Conservation (phyloP, 2,113 vertebrate species). For the Prochilodus magdalenae region DNA sequence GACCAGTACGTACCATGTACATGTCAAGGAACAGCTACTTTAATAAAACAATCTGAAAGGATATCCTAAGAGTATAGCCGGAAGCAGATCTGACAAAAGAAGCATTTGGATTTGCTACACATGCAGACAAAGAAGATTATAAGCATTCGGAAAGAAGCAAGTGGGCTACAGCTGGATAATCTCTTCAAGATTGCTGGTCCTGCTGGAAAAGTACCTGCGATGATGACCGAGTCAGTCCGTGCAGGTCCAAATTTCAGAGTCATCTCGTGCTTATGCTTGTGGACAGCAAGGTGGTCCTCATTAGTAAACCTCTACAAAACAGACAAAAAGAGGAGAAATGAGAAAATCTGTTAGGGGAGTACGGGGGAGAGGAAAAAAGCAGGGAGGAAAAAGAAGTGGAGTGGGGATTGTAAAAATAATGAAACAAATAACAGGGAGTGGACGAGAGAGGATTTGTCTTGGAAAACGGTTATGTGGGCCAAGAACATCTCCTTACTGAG, state of each 20-base stretch:
- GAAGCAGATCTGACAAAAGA: neutral
- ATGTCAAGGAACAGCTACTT: neutral
- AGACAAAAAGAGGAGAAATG: conserved; percentile 34
- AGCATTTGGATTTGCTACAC: neutral
- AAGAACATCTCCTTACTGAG: conserved; percentile 43
- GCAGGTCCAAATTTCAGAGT: conserved; percentile 96
- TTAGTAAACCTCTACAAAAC: conserved; percentile 93
- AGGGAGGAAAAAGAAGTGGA: conserved; percentile 8
- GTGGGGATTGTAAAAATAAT: conserved; percentile 16
- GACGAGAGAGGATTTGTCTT: conserved; percentile 40
- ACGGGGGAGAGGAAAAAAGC: neutral
- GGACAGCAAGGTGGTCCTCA: conserved; percentile 97
- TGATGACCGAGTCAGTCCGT: conserved; percentile 96
- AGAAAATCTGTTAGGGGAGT: conserved; percentile 13
- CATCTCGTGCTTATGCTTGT: conserved; percentile 99
- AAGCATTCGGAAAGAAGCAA: neutral
- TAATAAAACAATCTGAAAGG: neutral
- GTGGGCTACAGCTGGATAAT: neutral
- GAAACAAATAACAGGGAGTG: conserved; percentile 42
- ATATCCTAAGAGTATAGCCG: neutral
- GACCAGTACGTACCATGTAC: neutral
- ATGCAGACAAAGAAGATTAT: neutral
- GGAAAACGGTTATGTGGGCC: conserved; percentile 24
- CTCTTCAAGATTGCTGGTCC: neutral
- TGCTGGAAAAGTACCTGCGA: conserved; percentile 84